Percentiles rank a stretch among this genome's conserved stretches.
These are phyloP conservation scores for Ahaetulla prasina DNA, from an alignment of 2,113 vertebrate species.

Conservation along the genomic window DNA sequence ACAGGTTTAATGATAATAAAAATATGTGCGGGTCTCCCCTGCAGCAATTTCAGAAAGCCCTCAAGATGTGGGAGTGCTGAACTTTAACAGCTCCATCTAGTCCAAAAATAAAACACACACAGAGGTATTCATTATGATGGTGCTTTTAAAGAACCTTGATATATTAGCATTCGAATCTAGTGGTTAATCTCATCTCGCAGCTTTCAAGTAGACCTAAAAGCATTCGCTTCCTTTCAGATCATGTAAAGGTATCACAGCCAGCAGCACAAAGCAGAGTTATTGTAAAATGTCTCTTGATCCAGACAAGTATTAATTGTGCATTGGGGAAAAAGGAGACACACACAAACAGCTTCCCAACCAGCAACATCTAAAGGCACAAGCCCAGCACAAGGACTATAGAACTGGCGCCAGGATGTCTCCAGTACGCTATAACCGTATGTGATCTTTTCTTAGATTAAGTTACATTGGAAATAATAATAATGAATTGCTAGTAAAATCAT, in stretches of 20 bases:
- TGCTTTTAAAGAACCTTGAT: constrained; percentile 43
- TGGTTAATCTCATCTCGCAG: neutral
- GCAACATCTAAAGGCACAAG: neutral
- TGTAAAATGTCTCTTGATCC: neutral
- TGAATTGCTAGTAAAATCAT: neutral
- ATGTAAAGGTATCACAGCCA: neutral
- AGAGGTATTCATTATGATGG: neutral
- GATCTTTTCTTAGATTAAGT: neutral
- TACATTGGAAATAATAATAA: neutral
- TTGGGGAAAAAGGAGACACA: neutral
- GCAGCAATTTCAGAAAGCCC: neutral
- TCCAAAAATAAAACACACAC: neutral
- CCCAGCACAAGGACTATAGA: neutral
- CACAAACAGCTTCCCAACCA: neutral
- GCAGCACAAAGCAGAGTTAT: neutral
- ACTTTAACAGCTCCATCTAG: constrained; percentile 38
- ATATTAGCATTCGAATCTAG: neutral
- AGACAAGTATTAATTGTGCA: neutral
- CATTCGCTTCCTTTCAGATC: neutral
- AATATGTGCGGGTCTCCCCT: neutral
- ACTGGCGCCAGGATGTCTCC: neutral
- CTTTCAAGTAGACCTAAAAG: neutral
- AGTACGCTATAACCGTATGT: neutral
- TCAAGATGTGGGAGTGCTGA: constrained; percentile 22
- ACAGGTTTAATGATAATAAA: neutral